phyloP scores from a whole-genome alignment of 2,113 vertebrate genomes.

The Leuciscus idus region DNA sequence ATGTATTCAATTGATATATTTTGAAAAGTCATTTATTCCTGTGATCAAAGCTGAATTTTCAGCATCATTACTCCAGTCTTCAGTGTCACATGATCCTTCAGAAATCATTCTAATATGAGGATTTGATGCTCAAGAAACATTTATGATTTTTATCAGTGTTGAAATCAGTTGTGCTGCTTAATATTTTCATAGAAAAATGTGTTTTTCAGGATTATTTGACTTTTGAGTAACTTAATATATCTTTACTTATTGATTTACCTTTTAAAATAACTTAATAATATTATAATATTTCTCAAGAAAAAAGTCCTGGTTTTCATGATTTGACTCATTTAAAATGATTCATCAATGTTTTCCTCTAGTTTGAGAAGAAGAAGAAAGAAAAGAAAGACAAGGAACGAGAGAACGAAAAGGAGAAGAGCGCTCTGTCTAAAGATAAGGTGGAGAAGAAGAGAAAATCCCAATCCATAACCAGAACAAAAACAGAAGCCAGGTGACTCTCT shows the following conservation, averaged over 20 bases:
- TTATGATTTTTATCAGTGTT: too few species aligned
- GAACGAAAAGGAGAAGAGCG: conserved; percentile 90
- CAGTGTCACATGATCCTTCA: too few species aligned
- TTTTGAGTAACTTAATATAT: too few species aligned
- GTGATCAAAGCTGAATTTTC: too few species aligned
- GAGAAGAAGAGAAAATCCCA: conserved; percentile 84
- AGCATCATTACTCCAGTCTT: too few species aligned
- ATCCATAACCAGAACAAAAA: conserved; percentile 67
- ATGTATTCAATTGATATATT: too few species aligned
- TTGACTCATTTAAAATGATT: neutral
- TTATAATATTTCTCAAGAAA: neutral
- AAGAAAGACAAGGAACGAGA: conserved; percentile 97
- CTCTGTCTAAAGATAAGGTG: conserved; percentile 83
- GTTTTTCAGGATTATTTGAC: too few species aligned
- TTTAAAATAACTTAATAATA: neutral
- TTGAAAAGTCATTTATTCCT: too few species aligned
- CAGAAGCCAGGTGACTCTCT: conserved; percentile 69
- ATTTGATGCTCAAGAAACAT: too few species aligned
- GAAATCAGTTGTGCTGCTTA: too few species aligned
- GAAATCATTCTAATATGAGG: too few species aligned
- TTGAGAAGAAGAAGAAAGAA: conserved; percentile 92
- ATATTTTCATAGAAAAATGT: too few species aligned
- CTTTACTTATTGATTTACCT: neutral
- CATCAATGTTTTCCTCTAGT: conserved; percentile 53
- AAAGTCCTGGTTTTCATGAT: neutral